Conservation (phyloP, 2,888 invertebrate species). For the Andrena bicolor region DNA sequence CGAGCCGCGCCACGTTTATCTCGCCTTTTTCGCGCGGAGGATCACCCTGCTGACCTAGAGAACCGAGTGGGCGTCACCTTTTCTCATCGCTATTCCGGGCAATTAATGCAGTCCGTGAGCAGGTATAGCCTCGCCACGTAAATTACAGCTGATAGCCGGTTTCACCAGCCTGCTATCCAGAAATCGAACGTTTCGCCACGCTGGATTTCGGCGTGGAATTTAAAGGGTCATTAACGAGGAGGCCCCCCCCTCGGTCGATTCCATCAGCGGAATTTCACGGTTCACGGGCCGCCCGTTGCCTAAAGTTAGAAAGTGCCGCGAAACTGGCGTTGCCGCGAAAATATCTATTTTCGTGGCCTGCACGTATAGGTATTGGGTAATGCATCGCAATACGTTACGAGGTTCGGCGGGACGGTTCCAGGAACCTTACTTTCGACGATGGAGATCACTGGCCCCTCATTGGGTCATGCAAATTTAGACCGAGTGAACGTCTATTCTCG, state of each 20-base stretch:
- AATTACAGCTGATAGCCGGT: slow-evolving; percentile 6
- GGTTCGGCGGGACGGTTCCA: slow-evolving; percentile 59
- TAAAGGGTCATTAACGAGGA: background rate
- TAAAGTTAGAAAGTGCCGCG: slow-evolving; percentile 28
- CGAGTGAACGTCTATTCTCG: slow-evolving; percentile 57
- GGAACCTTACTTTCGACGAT: slow-evolving; percentile 71
- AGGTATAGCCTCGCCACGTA: slow-evolving; percentile 26
- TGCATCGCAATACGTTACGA: slow-evolving; percentile 42
- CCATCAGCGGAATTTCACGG: background rate
- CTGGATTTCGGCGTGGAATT: background rate
- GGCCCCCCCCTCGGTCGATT: background rate
- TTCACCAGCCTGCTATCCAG: background rate
- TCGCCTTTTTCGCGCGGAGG: slow-evolving; percentile 62
- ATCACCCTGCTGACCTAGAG: slow-evolving; percentile 72
- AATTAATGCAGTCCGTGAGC: slow-evolving; percentile 54
- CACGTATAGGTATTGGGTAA: slow-evolving; percentile 21
- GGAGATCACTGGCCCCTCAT: slow-evolving; percentile 70
- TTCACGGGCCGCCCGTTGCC: background rate
- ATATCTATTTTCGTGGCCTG: slow-evolving; percentile 56
- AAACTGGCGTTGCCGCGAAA: slow-evolving; percentile 25
- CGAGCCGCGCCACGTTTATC: slow-evolving; percentile 59
- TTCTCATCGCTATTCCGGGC: slow-evolving; percentile 35
- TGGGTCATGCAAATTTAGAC: slow-evolving; percentile 72
- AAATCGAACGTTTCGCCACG: background rate
- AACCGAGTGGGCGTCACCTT: slow-evolving; percentile 52